Percentiles rank a stretch among this genome's conserved stretches.
phyloP scores from a whole-genome alignment of 2,797 vertebrate species.

The Peromyscus aztecus region DNA sequence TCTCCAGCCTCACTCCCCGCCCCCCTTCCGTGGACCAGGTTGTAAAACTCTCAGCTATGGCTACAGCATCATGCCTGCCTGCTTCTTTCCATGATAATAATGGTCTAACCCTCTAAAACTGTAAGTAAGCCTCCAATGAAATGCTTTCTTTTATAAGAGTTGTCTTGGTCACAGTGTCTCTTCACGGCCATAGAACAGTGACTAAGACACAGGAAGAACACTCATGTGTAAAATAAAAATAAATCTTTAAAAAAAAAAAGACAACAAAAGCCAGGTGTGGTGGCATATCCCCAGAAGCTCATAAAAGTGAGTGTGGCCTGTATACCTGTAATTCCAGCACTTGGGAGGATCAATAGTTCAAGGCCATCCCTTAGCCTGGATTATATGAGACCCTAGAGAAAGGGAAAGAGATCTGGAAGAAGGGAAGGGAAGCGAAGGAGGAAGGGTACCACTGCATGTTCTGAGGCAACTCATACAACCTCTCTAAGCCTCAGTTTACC shows the following conservation, averaged over 20 bases:
- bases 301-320: background rate
- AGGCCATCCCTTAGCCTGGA: background rate
- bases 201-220: background rate
- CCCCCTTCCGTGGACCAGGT: background rate
- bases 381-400: background rate
- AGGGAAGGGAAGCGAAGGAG: background rate
- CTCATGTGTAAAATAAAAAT: background rate
- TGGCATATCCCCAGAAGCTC: background rate
- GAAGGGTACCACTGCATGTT: background rate
- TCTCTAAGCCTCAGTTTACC: background rate
- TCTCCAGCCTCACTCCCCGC: background rate
- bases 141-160: background rate
- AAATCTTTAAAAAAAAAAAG: background rate
- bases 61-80: background rate
- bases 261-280: background rate
- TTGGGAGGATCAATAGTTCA: background rate
- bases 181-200: background rate
- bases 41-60: background rate
- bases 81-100: background rate
- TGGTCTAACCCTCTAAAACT: background rate
- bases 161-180: background rate
- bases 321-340: background rate
- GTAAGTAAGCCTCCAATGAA: background rate
- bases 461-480: background rate
- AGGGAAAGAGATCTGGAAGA: background rate